Conservation (phyloP, 2,797 vertebrate species). For the Sebastes hopkinsi region DNA sequence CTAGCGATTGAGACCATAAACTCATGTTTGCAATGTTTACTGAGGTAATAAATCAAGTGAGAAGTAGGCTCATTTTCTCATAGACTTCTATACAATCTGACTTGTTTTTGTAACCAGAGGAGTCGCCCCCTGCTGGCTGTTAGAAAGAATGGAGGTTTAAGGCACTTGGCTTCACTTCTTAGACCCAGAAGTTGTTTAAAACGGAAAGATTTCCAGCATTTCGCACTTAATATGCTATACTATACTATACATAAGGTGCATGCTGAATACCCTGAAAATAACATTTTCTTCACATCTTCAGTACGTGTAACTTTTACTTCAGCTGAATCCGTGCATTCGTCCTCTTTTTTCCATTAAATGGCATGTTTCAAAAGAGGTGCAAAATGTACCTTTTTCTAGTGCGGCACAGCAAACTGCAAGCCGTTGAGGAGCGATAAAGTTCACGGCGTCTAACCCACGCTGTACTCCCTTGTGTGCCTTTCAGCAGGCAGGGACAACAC, state of each 20-base stretch:
- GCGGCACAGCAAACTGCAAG: slow-evolving; percentile 23
- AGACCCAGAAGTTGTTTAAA: background rate
- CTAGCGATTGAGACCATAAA: no score
- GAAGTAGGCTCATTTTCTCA: background rate
- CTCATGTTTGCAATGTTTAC: no score
- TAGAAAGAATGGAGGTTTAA: background rate
- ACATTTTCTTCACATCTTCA: background rate
- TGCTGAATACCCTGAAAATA: background rate
- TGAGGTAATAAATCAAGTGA: background rate
- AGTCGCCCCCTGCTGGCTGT: rapidly evolving
- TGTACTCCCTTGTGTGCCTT: slow-evolving; percentile 26
- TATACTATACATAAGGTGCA: background rate
- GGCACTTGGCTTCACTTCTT: background rate
- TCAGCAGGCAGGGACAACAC: slow-evolving; percentile 38
- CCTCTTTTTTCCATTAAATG: slow-evolving; percentile 9
- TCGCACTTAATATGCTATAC: background rate
- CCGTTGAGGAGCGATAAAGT: slow-evolving; percentile 33
- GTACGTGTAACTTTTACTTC: background rate
- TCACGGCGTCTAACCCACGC: slow-evolving; percentile 35
- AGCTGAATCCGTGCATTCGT: background rate
- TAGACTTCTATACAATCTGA: background rate
- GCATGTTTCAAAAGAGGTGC: slow-evolving; percentile 6
- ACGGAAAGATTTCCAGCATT: background rate
- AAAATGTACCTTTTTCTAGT: slow-evolving; percentile 13
- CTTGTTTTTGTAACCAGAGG: background rate